phyloP scores from a whole-genome alignment of 2,113 vertebrate genomes.

The Burhinus oedicnemus region DNA sequence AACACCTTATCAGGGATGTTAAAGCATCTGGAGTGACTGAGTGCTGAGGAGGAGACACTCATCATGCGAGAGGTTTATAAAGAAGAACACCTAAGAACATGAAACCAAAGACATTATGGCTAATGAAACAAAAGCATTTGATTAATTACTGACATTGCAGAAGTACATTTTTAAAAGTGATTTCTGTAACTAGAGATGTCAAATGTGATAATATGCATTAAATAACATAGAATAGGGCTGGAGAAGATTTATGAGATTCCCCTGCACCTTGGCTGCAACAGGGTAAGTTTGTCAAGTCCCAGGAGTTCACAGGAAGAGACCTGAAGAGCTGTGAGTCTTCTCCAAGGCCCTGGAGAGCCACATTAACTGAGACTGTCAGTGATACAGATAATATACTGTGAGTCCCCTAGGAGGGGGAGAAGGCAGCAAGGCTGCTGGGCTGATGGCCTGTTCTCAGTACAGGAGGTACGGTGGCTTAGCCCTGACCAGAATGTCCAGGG shows the following conservation, averaged over 20 bases:
- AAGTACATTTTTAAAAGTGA: constrained; percentile 23
- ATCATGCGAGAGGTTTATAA: neutral
- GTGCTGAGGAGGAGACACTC: neutral
- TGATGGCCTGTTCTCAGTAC: neutral
- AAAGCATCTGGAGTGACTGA: constrained; percentile 1
- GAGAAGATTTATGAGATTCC: constrained; percentile 52
- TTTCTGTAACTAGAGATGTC: constrained; percentile 49
- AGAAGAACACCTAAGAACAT: constrained; percentile 48
- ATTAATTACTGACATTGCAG: constrained; percentile 53
- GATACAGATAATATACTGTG: neutral
- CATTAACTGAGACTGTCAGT: neutral
- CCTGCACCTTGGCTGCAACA: neutral
- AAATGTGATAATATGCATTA: neutral
- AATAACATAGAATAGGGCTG: neutral
- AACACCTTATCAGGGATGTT: constrained; percentile 23
- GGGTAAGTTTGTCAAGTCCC: neutral
- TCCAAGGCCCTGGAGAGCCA: neutral
- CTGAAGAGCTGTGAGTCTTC: neutral
- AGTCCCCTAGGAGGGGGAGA: neutral
- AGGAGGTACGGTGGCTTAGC: neutral
- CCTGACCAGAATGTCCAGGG: neutral
- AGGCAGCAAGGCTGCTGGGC: neutral
- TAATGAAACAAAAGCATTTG: constrained; percentile 63
- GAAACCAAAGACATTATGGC: constrained; percentile 35
- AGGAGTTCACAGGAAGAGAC: constrained; percentile 2